These are phyloP conservation scores for Laterallus jamaicensis DNA, from an alignment of 2,113 vertebrate species.

Conservation along the genomic window DNA sequence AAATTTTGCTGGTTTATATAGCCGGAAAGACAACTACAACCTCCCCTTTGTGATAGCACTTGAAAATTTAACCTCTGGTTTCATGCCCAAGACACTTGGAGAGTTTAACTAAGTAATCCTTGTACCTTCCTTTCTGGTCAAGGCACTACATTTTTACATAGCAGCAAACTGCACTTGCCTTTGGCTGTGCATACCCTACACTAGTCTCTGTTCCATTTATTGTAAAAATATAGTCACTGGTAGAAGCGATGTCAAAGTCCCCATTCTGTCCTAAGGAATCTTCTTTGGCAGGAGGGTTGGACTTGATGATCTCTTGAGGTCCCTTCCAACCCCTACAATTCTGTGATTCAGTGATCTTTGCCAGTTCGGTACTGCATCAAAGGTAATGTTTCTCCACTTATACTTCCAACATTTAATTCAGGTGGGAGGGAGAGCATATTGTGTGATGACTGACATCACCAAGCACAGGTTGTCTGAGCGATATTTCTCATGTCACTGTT, in stretches of 20 bases:
- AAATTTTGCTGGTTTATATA: neutral
- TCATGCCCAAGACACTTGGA: neutral
- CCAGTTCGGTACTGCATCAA: neutral
- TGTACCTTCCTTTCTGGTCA: neutral
- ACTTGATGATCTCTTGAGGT: too few species aligned
- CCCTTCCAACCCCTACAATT: too few species aligned
- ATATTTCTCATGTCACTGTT: fast-evolving
- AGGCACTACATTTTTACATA: neutral
- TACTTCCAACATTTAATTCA: neutral
- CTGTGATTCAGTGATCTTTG: neutral
- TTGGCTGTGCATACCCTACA: too few species aligned
- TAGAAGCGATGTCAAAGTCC: neutral
- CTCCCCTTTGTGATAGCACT: neutral
- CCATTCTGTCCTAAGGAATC: too few species aligned
- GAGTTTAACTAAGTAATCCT: neutral
- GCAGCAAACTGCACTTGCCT: neutral
- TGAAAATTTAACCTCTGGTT: neutral
- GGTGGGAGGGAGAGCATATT: neutral
- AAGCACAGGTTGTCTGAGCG: neutral
- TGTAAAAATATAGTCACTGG: neutral
- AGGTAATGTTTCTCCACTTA: neutral
- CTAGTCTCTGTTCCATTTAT: neutral
- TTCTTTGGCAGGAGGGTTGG: too few species aligned
- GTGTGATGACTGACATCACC: neutral
- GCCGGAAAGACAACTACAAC: neutral